These are phyloP conservation scores for Athetis lepigone DNA, from an alignment of 2,888 invertebrate genomes.

Conservation along the genomic window DNA sequence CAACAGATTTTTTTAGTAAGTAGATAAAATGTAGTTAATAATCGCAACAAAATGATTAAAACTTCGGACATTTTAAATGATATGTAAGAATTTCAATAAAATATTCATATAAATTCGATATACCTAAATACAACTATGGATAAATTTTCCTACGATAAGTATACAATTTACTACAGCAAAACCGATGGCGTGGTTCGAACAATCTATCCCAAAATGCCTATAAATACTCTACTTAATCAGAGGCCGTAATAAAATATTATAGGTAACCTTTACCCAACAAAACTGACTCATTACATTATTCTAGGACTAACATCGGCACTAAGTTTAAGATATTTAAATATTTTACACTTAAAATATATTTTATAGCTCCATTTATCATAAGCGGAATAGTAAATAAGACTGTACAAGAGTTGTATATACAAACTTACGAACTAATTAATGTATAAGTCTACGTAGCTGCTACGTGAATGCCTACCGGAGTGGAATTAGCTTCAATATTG, in stretches of 20 bases:
- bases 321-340: conserved; percentile 48
- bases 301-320: conserved; percentile 58
- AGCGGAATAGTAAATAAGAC: conserved; percentile 78
- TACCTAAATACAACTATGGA: conserved; percentile 41
- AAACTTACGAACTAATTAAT: conserved; percentile 69
- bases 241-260: conserved; percentile 75
- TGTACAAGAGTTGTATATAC: conserved; percentile 84
- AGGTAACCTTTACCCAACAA: conserved; percentile 57
- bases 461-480: conserved; percentile 80
- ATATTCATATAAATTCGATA: conserved; percentile 52
- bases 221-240: conserved; percentile 73
- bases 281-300: conserved; percentile 49
- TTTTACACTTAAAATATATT: conserved; percentile 70
- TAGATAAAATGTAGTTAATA: conserved; percentile 47
- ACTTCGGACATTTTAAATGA: conserved; percentile 40
- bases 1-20: conserved; percentile 25
- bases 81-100: conserved; percentile 47
- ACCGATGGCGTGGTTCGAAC: conserved; percentile 72
- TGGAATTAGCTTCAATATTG: conserved; percentile 91
- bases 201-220: conserved; percentile 87
- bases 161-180: conserved; percentile 57
- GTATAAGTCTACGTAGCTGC: conserved; percentile 73
- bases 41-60: conserved; percentile 35
- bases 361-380: conserved; percentile 76
- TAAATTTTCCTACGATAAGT: conserved; percentile 50